phyloP scores from a whole-genome alignment of 35 echinoderm and acorn worm species.

The Heliocidaris tuberculata region DNA sequence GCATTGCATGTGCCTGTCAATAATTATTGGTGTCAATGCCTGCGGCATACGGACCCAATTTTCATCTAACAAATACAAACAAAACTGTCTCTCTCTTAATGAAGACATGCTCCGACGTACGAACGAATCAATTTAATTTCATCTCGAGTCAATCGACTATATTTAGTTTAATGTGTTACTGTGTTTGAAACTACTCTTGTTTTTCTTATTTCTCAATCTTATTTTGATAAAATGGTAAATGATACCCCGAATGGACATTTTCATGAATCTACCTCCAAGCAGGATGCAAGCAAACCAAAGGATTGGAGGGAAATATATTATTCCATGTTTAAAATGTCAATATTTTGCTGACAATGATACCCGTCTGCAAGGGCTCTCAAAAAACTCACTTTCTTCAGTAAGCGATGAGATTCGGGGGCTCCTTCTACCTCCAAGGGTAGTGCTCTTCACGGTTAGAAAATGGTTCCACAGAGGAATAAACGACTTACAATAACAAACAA shows the following conservation, averaged over 20 bases:
- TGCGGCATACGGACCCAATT: not conserved
- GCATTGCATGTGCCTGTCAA: not conserved
- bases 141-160: not conserved
- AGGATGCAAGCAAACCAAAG: not conserved
- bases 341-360: not conserved
- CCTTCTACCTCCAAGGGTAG: not conserved
- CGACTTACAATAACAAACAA: not conserved
- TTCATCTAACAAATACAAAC: not conserved
- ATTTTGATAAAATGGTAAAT: not conserved
- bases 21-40: not conserved
- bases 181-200: not conserved
- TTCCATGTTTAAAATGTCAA: conserved; percentile 8
- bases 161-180: not conserved
- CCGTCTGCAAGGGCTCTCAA: not conserved
- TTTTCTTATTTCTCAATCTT: not conserved
- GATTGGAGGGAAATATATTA: not conserved
- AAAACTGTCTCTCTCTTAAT: not conserved
- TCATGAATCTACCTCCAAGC: not conserved
- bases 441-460: not conserved
- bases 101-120: not conserved
- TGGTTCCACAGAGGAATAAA: not conserved
- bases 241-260: not conserved
- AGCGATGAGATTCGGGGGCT: not conserved
- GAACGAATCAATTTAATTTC: not conserved
- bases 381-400: not conserved